Percentiles rank a stretch among this genome's conserved stretches.
phyloP scores from a whole-genome alignment of 2,113 vertebrate genomes.

The Psophia crepitans region DNA sequence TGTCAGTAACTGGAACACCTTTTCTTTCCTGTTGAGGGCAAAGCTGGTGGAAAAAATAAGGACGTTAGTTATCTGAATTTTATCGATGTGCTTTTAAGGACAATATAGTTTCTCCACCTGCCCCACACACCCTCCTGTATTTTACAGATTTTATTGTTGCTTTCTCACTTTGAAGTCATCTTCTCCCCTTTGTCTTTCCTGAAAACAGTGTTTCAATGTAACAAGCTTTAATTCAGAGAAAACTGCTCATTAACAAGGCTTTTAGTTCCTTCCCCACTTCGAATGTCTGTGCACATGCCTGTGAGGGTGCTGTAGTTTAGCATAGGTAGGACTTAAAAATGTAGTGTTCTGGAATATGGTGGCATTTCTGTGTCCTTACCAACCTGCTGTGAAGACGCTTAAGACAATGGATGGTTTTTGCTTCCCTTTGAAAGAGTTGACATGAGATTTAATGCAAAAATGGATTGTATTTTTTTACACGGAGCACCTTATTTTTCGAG shows the following conservation, averaged over 20 bases:
- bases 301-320: background rate
- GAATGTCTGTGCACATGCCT: background rate
- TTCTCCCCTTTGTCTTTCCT: background rate
- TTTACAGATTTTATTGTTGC: background rate
- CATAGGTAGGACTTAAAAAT: background rate
- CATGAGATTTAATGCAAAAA: background rate
- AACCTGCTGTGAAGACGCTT: background rate
- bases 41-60: background rate
- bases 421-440: background rate
- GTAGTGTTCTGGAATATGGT: conserved; percentile 24
- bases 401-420: background rate
- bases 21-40: background rate
- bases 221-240: background rate
- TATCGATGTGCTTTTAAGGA: background rate
- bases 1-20: background rate
- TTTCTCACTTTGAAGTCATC: background rate
- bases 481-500: background rate
- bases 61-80: background rate
- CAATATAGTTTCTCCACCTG: background rate
- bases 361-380: conserved; percentile 42
- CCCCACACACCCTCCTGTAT: background rate
- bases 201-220: background rate
- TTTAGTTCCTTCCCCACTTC: background rate
- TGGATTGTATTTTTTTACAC: background rate
- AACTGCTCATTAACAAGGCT: background rate